Conservation (phyloP, 2,797 vertebrate species). For the Peromyscus nudipes region DNA sequence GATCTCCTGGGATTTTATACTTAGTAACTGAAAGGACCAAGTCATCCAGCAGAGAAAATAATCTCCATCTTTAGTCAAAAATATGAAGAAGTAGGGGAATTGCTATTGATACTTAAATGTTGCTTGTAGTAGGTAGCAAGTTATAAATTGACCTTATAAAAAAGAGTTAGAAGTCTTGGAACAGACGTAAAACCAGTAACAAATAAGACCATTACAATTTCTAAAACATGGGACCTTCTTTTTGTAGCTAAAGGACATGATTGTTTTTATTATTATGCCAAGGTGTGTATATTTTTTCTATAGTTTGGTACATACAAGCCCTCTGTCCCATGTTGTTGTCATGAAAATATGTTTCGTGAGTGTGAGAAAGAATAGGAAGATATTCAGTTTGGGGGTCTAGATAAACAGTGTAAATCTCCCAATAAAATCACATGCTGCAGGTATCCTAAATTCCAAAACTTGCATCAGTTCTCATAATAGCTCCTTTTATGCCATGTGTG, state of each 20-base stretch:
- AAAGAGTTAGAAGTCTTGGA: not conserved
- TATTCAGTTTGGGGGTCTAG: not conserved
- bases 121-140: not conserved
- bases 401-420: not conserved
- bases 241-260: conserved; percentile 19
- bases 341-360: conserved; percentile 18
- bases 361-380: not conserved
- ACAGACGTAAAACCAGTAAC: conserved; percentile 48
- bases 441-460: not conserved
- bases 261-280: conserved; percentile 28
- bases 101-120: conserved; percentile 33
- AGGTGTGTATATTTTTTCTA: not conserved
- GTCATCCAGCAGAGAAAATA: not conserved
- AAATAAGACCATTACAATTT: conserved; percentile 11
- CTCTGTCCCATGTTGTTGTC: not conserved
- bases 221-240: conserved; percentile 20
- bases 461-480: not conserved
- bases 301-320: not conserved
- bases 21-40: conserved; percentile 11
- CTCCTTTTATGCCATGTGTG: not conserved
- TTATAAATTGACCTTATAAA: conserved; percentile 61
- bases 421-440: not conserved
- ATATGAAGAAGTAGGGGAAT: not conserved
- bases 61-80: conserved; percentile 5
- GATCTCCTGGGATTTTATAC: not conserved